Base-by-base conservation (phyloP, 2,888 invertebrate species). In the Pristionchus fissidentatus region DNA sequence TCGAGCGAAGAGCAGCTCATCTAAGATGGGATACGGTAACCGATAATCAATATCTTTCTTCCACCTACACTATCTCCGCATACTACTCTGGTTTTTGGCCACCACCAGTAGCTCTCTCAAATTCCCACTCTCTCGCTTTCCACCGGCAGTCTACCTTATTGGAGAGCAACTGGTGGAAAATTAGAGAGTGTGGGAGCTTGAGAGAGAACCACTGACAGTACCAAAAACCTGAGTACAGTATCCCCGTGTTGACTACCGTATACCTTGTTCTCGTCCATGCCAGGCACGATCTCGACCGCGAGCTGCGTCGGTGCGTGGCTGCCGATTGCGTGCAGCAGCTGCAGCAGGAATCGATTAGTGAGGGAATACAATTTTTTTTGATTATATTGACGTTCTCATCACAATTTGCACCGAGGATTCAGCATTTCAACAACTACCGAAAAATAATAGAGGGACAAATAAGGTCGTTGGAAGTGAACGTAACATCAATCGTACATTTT, bases 1-100 rank as follows among this genome's bases (percentile, higher is more conserved):
- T 91, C 91, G 13, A 81, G 70, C 13, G 84, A 84, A 0, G 87
- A 84, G 57, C 89, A 88, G 46, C 87, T 85, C 89, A 90, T 90
- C 77, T 83, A 41, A 4, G 43, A n/a, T 41, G 38, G 55, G n/a
- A 55, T 26, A 38, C 8, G 52, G 49, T 35, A 22, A 13, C 7
- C 32, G 1, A 46, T 73, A 10, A 13, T 29, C 62, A 62, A 62
- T 43, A n/a, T 26, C n/a, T 43, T 35, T 43, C n/a, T 26, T 73
- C 41, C 43, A 43, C 70, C 73, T 43, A 10, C 73, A 22, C 15
- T 35, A 8, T 52, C 52, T 52, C 19, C 52, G 22, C 22, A n/a
- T n/a, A n/a, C n/a, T n/a, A n/a, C n/a, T n/a, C n/a, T n/a, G n/a
- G n/a, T n/a, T n/a, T n/a, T n/a, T n/a, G n/a, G n/a, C n/a, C n/a